phyloP scores from a whole-genome alignment of 2,113 vertebrate genomes.

The Larimichthys crocea region DNA sequence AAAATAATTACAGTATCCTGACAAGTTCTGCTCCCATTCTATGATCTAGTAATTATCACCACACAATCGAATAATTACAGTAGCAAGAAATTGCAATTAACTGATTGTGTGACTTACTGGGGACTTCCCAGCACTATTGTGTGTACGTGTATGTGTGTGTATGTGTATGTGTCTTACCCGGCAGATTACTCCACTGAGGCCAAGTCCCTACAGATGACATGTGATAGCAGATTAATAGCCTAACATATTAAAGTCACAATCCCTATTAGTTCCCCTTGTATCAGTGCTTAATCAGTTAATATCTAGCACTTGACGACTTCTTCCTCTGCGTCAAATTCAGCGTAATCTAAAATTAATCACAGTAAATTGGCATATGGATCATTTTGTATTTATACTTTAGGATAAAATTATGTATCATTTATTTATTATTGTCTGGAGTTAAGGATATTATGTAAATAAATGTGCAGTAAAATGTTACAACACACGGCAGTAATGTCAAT shows the following conservation, averaged over 20 bases:
- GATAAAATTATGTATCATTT: too few species aligned
- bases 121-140: constrained; percentile 49
- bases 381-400: not conserved
- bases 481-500: too few species aligned
- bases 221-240: constrained; percentile 74
- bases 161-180: constrained; percentile 31
- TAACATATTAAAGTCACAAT: constrained; percentile 65
- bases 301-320: constrained; percentile 36
- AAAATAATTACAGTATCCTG: constrained; percentile 77
- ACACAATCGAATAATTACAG: constrained; percentile 84
- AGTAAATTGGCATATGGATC: constrained; percentile 6
- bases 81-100: constrained; percentile 82
- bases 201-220: constrained; percentile 69
- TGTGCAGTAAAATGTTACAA: not conserved
- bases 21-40: constrained; percentile 73
- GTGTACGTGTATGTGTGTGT: constrained; percentile 9
- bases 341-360: constrained; percentile 43
- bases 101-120: constrained; percentile 76
- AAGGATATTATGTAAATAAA: not conserved
- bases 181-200: constrained; percentile 70
- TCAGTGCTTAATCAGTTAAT: constrained; percentile 63
- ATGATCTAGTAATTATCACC: constrained; percentile 83
- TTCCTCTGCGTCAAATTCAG: constrained; percentile 38
- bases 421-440: not conserved
- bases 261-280: constrained; percentile 62